Base-by-base conservation (phyloP, 30 jellyfish, hydroid and myxozoan genomes). In the Haliclystus octoradiatus region DNA sequence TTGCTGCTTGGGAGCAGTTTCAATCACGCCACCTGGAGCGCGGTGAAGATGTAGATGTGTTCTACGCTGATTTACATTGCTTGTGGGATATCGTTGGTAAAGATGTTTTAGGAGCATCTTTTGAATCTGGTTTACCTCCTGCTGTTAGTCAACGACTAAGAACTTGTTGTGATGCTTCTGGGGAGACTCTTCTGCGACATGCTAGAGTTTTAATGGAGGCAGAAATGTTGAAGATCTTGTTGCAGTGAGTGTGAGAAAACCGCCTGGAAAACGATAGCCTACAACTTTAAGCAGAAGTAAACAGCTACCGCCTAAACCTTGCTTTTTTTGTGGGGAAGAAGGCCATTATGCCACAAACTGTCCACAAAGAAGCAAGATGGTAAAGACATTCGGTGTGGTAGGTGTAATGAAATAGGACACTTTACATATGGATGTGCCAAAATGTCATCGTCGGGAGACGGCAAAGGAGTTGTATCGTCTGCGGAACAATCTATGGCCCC, bases 401-500 rank as follows among this genome's bases (percentile, higher is more conserved):
- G 19, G 14, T 40, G 57, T 19, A 19, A 19, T 19, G 19, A 40
- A 19, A 40, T 5, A 19, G 57, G 57, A 5, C 57, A 40, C 57
- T 40, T 40, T 19, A 40, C 57, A 9, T 40, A 40, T 19, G 19
- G 57, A 9, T 9, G 57, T 40, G 57, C 57, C 19, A 5, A 9
- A 9, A 9, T 19, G 9, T 5, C 9, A 19, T 9, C 9, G 9
- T 40, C 19, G 57, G 57, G 57, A 40, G 19, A 40, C 57, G 57
- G 19, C 14, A 19, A 19, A 9, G 19, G 57, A 19, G 57, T 19
- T 19, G 57, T 40, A 40, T 9, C 57, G 19, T 40, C 57, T 40
- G 57, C 57, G 57, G 57, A 40, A 40, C 19, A 19, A 40, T 9
- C 57, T 40, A 40, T 19, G 57, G 57, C 57, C 57, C 57, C 57